A percentile compares a stretch with the other conserved stretches of the same genome.
Evolutionary conservation across 2,797 vertebrate species (phyloP).

Genomic region (Coendou prehensilis): DNA sequence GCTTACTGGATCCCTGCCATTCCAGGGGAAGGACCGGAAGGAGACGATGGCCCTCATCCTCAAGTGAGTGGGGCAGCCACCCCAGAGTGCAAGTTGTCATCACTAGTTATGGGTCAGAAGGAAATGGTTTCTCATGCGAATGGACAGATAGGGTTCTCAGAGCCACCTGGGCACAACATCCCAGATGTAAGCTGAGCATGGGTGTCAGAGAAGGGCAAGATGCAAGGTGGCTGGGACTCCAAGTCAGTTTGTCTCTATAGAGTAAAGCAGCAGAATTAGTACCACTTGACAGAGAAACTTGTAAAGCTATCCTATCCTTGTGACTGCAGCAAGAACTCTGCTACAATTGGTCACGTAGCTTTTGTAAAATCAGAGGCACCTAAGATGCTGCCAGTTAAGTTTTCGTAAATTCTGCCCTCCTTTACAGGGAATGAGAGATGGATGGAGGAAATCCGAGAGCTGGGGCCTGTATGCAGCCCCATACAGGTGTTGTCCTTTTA

Average conservation of each 20-base stretch:
- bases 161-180: fast-evolving
- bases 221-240: not conserved
- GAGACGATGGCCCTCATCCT: constrained; percentile 99
- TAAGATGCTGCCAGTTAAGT: fast-evolving
- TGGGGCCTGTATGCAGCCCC: not conserved
- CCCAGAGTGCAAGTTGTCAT: fast-evolving
- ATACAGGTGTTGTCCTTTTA: not conserved
- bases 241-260: fast-evolving
- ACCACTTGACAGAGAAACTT: fast-evolving
- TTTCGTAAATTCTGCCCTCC: fast-evolving
- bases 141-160: not conserved
- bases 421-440: not conserved
- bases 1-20: constrained; percentile 97
- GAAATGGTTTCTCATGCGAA: not conserved
- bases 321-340: fast-evolving
- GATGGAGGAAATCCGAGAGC: fast-evolving
- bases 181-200: not conserved
- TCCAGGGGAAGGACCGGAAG: constrained; percentile 99
- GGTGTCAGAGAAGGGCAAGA: not conserved
- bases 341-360: fast-evolving
- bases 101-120: fast-evolving
- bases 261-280: fast-evolving
- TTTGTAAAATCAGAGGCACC: not conserved
- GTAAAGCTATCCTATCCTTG: not conserved
- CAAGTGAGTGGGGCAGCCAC: constrained; percentile 92